Evolutionary conservation across 2,888 invertebrate genomes (phyloP).

Genomic region (Marasmarcha lunaedactyla): DNA sequence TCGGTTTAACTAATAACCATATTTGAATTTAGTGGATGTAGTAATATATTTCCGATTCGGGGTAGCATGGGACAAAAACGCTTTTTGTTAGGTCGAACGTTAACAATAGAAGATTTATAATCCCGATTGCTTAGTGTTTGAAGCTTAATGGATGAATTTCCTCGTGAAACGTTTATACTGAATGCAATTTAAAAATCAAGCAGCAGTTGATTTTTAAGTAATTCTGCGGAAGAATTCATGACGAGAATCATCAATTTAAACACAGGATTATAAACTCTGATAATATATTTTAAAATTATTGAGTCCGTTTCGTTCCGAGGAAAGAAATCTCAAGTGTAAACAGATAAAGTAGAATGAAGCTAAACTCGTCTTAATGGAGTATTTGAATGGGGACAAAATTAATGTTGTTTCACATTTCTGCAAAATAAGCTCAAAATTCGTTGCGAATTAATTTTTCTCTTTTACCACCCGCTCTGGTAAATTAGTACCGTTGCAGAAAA

Average conservation of each 20-base stretch:
- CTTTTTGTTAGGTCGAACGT: slow-evolving; percentile 52
- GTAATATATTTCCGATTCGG: slow-evolving; percentile 66
- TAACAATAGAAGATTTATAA: slow-evolving; percentile 67
- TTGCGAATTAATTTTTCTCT: slow-evolving; percentile 23
- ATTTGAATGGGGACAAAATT: slow-evolving; percentile 9
- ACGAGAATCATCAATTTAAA: no score
- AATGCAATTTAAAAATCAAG: no score
- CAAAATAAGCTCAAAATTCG: slow-evolving; percentile 17
- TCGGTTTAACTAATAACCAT: slow-evolving; percentile 49
- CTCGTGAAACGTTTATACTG: no score
- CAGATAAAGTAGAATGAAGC: neutral
- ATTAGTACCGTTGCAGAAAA: slow-evolving; percentile 22
- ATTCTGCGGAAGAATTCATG: no score
- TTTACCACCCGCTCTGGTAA: slow-evolving; percentile 30
- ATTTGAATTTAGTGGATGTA: slow-evolving; percentile 57
- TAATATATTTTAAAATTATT: neutral
- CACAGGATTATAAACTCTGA: no score
- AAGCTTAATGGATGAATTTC: no score
- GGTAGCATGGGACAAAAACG: slow-evolving; percentile 68
- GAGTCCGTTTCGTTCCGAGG: neutral
- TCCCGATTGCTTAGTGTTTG: slow-evolving; percentile 24
- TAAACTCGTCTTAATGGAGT: neutral
- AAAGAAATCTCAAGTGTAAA: neutral
- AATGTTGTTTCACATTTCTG: slow-evolving; percentile 13
- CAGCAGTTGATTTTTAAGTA: no score